Evolutionary conservation across 2,797 vertebrate species (phyloP).

Genomic region (Liasis olivaceus): DNA sequence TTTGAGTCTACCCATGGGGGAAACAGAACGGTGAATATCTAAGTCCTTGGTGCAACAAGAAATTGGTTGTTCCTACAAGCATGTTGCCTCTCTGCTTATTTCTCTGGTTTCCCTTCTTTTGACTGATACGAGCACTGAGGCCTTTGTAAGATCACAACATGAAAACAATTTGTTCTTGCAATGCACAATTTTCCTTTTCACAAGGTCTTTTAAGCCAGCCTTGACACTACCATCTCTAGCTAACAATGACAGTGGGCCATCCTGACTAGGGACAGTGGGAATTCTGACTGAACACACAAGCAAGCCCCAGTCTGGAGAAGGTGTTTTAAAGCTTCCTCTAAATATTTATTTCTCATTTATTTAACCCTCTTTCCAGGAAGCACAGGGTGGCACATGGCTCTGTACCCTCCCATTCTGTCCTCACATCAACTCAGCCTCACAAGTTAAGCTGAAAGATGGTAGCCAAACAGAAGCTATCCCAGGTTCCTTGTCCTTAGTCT

Average conservation of each 20-base stretch:
- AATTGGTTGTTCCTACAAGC: neutral
- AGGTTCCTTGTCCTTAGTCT: neutral
- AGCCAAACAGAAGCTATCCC: neutral
- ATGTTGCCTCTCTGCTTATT: neutral
- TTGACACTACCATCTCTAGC: neutral
- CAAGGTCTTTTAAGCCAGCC: neutral
- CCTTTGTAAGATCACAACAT: neutral
- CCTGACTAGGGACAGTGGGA: neutral
- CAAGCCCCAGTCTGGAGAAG: neutral
- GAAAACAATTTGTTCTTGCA: neutral
- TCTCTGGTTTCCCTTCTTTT: neutral
- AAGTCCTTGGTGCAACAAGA: neutral
- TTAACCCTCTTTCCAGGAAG: neutral
- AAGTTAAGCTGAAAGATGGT: neutral
- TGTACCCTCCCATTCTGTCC: neutral
- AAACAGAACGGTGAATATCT: neutral
- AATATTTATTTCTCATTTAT: neutral
- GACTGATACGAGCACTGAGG: neutral
- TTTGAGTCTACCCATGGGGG: neutral
- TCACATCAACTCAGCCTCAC: neutral
- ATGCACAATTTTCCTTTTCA: neutral
- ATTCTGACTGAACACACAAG: neutral
- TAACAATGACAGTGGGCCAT: neutral
- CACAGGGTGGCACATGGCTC: neutral
- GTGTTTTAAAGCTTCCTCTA: neutral